Conservation (phyloP, 2,113 vertebrate species). For the Sialia sialis region DNA sequence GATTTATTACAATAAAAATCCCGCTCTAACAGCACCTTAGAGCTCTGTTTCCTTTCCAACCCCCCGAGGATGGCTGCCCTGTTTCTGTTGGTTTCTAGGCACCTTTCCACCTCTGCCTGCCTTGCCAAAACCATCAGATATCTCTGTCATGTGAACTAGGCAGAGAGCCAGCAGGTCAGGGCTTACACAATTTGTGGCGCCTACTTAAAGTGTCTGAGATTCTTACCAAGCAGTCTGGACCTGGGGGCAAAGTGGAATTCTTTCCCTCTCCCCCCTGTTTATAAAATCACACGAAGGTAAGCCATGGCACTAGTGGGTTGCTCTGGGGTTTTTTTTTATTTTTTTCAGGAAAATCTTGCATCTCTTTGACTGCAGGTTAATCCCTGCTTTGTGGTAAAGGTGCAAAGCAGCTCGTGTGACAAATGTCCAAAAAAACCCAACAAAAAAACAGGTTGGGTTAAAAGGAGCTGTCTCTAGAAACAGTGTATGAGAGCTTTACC, state of each 20-base stretch:
- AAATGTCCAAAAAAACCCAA: neutral
- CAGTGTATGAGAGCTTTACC: neutral
- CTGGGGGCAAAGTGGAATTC: conserved; percentile 76
- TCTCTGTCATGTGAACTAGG: conserved; percentile 72
- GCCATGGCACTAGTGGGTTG: conserved; percentile 18
- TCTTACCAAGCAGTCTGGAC: conserved; percentile 67
- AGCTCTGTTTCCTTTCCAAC: neutral
- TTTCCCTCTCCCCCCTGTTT: conserved; percentile 38
- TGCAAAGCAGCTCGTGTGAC: neutral
- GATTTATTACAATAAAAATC: neutral
- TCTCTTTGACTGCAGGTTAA: conserved; percentile 13
- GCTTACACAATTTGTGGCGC: conserved; percentile 81
- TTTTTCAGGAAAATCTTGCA: neutral
- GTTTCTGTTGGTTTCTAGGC: conserved; percentile 43
- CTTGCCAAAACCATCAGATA: conserved; percentile 74
- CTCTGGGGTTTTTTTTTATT: neutral
- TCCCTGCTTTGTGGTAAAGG: neutral
- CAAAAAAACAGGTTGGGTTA: neutral
- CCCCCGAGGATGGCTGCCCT: neutral
- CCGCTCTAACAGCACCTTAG: neutral
- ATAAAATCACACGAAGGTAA: conserved; percentile 47
- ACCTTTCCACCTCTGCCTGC: conserved; percentile 56
- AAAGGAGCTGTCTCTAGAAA: neutral
- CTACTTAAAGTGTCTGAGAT: conserved; percentile 76
- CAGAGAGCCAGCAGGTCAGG: conserved; percentile 70